Conservation (phyloP, 2,888 invertebrate species). For the Drosophila mimetica region DNA sequence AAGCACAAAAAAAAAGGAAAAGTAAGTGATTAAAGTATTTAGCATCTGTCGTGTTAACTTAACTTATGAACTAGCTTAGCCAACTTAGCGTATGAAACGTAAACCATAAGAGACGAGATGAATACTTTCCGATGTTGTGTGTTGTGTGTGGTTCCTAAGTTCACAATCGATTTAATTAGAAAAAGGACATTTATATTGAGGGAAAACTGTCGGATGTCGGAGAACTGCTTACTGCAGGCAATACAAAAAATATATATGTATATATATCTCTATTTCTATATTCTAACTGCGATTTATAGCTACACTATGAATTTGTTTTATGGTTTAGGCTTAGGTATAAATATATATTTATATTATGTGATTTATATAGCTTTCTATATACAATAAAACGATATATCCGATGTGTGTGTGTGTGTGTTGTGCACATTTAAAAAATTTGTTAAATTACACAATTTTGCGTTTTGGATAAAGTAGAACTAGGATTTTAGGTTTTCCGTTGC, state of each 20-base stretch:
- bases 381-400: slow-evolving; percentile 16
- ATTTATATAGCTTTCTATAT: slow-evolving; percentile 22
- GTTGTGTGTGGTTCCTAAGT: background rate
- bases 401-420: slow-evolving; percentile 18
- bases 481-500: slow-evolving; percentile 37
- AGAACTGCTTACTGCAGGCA: slow-evolving; percentile 12
- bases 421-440: slow-evolving; percentile 21
- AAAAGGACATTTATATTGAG: background rate
- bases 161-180: background rate
- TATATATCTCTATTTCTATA: slow-evolving; percentile 28
- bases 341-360: slow-evolving; percentile 7
- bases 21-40: slow-evolving; percentile 24
- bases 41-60: slow-evolving; percentile 37
- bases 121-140: background rate
- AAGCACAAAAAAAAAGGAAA: slow-evolving; percentile 6
- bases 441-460: slow-evolving; percentile 3
- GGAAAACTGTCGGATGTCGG: slow-evolving; percentile 9
- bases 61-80: slow-evolving; percentile 22
- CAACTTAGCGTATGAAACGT: slow-evolving; percentile 3
- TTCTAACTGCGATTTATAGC: slow-evolving; percentile 13
- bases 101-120: background rate
- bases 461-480: slow-evolving; percentile 17
- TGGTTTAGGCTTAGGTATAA: slow-evolving; percentile 18
- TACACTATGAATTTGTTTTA: slow-evolving; percentile 30
- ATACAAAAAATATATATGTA: slow-evolving; percentile 24